These are phyloP conservation scores for Polydrusus tereticollis DNA, from an alignment of 2,888 invertebrate species.

Conservation along the genomic window DNA sequence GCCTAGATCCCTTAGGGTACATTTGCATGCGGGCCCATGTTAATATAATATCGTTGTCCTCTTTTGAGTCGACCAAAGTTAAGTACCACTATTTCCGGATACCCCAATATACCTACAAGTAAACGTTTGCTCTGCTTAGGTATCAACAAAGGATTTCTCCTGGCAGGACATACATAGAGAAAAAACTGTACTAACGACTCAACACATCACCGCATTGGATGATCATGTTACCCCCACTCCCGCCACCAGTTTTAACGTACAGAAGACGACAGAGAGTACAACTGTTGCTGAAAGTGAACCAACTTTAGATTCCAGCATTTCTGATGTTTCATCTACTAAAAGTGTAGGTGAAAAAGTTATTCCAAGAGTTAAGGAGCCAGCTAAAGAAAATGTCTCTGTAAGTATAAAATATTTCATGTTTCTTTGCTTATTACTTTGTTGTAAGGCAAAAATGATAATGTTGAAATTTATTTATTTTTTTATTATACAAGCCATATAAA, in stretches of 20 bases:
- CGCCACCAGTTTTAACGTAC: slow-evolving; percentile 10
- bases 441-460: too few relatives aligned
- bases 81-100: too few relatives aligned
- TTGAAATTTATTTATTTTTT: too few relatives aligned
- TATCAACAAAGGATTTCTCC: slow-evolving; percentile 22
- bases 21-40: too few relatives aligned
- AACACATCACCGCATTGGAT: neutral
- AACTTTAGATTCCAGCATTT: slow-evolving; percentile 14
- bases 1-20: too few relatives aligned
- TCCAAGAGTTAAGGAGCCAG: neutral
- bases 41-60: too few relatives aligned
- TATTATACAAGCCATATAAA: too few relatives aligned
- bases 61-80: too few relatives aligned
- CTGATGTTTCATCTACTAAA: neutral
- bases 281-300: neutral
- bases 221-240: slow-evolving; percentile 6
- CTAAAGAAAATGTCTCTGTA: neutral
- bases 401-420: neutral
- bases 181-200: slow-evolving; percentile 34
- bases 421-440: neutral
- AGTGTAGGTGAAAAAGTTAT: neutral
- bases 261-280: neutral
- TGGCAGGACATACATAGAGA: slow-evolving; percentile 39
- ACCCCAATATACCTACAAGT: neutral
- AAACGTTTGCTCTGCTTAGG: slow-evolving; percentile 1